Conservation (phyloP, 1,140 invertebrate genomes). For the Drosophila rhopaloa region DNA sequence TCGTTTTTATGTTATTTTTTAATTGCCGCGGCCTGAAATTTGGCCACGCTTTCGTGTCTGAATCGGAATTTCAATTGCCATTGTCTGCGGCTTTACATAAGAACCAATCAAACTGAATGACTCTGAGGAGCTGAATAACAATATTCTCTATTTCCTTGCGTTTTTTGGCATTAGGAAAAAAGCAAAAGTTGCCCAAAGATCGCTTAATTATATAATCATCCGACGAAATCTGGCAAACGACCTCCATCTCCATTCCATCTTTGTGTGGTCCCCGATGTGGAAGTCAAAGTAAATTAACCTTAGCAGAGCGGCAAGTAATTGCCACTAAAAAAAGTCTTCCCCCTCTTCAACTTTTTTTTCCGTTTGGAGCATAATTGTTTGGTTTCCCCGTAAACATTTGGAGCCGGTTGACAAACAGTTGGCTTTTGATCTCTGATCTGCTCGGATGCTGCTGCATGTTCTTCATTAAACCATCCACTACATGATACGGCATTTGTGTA, state of each 20-base stretch:
- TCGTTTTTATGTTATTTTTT: conserved; percentile 37
- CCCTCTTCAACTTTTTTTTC: neutral
- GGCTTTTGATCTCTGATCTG: conserved; percentile 65
- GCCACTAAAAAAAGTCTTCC: conserved; percentile 52
- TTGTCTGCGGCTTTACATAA: conserved; percentile 47
- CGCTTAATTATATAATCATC: conserved; percentile 50
- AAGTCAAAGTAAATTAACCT: conserved; percentile 55
- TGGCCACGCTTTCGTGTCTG: conserved; percentile 67
- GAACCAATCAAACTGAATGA: conserved; percentile 49
- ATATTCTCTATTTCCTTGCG: conserved; percentile 23
- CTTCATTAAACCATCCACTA: conserved; percentile 44
- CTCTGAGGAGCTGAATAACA: conserved; percentile 21
- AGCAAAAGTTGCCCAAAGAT: conserved; percentile 45
- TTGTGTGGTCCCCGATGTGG: conserved; percentile 57
- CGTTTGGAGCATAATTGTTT: conserved; percentile 47
- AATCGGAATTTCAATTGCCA: conserved; percentile 59
- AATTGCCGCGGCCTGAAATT: conserved; percentile 36
- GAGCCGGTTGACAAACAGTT: conserved; percentile 65
- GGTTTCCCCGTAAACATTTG: conserved; percentile 70
- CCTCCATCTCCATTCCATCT: conserved; percentile 15
- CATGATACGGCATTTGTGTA: conserved; percentile 44
- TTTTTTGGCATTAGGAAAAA: conserved; percentile 26
- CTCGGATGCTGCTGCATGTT: conserved; percentile 30
- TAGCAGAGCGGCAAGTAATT: conserved; percentile 51
- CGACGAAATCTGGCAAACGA: conserved; percentile 33